Conservation (phyloP, 2,888 invertebrate species). For the Rambutsinella grinnellia region DNA sequence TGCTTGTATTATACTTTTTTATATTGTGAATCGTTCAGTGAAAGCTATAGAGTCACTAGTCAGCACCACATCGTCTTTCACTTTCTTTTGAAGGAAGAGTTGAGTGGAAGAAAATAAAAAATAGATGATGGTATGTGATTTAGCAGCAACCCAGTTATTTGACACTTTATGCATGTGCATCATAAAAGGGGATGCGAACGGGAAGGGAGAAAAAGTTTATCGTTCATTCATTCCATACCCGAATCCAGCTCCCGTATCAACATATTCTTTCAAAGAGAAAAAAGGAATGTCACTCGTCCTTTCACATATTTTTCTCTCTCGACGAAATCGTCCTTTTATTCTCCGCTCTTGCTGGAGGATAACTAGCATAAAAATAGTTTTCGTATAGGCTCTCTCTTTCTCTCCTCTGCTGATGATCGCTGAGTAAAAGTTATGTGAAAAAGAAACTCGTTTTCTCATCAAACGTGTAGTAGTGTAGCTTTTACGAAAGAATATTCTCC, state of each 20-base stretch:
- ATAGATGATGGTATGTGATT: constrained; percentile 41
- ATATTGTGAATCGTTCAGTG: neutral
- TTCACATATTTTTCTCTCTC: neutral
- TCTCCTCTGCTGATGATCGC: neutral
- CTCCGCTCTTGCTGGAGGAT: too few species aligned
- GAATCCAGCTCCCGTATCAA: neutral
- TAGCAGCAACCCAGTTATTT: constrained; percentile 46
- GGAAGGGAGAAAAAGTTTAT: constrained; percentile 19
- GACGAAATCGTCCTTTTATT: neutral
- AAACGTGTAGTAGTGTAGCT: constrained; percentile 4
- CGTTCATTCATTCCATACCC: constrained; percentile 35
- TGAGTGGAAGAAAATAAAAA: neutral
- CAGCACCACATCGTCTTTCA: neutral
- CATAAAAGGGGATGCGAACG: constrained; percentile 24
- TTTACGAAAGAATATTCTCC: constrained; percentile 4
- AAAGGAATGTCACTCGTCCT: neutral
- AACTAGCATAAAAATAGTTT: neutral
- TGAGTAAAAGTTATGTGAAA: neutral
- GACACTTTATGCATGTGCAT: constrained; percentile 55
- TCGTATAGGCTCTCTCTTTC: neutral
- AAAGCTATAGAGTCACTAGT: neutral
- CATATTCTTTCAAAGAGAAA: neutral
- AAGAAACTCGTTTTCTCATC: constrained; percentile 27
- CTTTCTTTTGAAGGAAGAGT: neutral
- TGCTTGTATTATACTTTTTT: too few species aligned